phyloP scores from a whole-genome alignment of 2,113 vertebrate species.

The Orthonyx spaldingii region DNA sequence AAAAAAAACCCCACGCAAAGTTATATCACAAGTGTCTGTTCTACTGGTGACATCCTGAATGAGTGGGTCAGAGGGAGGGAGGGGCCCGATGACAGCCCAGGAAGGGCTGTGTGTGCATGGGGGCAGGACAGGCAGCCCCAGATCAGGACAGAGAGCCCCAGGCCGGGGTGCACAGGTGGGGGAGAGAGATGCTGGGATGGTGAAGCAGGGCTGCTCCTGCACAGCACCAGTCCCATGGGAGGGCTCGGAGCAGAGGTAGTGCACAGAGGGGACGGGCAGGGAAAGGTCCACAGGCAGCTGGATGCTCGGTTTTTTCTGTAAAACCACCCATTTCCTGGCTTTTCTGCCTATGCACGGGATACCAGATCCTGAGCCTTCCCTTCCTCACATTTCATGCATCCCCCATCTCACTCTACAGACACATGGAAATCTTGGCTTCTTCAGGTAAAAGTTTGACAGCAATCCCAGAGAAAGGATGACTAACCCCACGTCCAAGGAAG shows the following conservation, averaged over 20 bases:
- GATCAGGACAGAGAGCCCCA: background rate
- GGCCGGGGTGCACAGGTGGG: rapidly evolving
- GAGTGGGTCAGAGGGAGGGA: background rate
- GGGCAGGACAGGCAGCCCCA: background rate
- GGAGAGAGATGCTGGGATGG: rapidly evolving
- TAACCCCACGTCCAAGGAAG: slow-evolving; percentile 85
- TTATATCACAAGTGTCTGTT: background rate
- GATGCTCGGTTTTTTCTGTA: background rate
- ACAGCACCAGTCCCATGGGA: rapidly evolving
- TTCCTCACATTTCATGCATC: background rate
- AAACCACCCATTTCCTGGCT: background rate
- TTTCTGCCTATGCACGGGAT: background rate
- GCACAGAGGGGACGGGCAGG: background rate
- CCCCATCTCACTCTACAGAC: background rate
- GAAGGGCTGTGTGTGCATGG: rapidly evolving
- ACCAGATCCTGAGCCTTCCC: background rate
- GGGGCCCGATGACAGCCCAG: background rate
- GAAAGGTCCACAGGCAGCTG: background rate
- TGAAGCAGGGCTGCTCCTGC: background rate
- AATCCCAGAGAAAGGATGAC: slow-evolving; percentile 37
- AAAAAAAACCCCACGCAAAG: background rate
- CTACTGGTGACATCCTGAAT: background rate
- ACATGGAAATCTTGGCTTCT: background rate
- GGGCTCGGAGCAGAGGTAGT: background rate
- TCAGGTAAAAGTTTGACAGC: background rate